These are phyloP conservation scores for Panagrolaimus sp. DNA, from an alignment of 1,140 invertebrate species.

Conservation along the genomic window DNA sequence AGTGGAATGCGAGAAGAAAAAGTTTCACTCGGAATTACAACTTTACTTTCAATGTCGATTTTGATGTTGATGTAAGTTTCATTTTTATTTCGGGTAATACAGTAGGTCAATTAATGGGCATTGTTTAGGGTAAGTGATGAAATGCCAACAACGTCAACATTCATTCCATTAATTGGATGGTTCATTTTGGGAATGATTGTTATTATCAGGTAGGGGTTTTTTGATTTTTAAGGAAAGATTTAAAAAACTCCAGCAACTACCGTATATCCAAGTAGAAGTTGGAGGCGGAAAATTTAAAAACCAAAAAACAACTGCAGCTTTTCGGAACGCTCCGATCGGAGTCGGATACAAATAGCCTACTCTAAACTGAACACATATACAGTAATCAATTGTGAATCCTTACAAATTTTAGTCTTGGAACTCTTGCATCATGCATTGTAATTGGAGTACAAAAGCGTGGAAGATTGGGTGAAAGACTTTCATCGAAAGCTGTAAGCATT, in stretches of 20 bases:
- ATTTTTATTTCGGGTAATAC: not conserved
- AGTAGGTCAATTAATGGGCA: no score
- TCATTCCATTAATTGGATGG: conserved; percentile 53
- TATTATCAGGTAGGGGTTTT: conserved; percentile 25
- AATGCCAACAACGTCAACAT: conserved; percentile 58
- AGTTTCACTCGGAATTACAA: conserved; percentile 37
- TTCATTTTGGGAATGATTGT: conserved; percentile 59
- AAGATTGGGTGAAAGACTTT: conserved; percentile 50
- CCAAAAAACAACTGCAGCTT: no score
- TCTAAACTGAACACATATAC: no score
- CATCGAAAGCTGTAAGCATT: conserved; percentile 39
- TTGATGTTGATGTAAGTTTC: conserved; percentile 53
- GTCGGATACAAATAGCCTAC: no score
- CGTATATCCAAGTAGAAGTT: no score
- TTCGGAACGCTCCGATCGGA: no score
- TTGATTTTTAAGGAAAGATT: no score
- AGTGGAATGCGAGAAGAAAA: conserved; percentile 58
- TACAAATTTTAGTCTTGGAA: conserved; percentile 47
- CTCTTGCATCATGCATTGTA: conserved; percentile 53
- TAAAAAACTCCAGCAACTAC: no score
- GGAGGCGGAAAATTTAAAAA: no score
- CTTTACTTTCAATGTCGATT: conserved; percentile 56
- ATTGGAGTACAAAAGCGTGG: conserved; percentile 57
- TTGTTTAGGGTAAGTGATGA: conserved; percentile 50
- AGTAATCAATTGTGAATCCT: no score